Conservation (phyloP, 2,888 invertebrate species). For the Stenurella melanura region DNA sequence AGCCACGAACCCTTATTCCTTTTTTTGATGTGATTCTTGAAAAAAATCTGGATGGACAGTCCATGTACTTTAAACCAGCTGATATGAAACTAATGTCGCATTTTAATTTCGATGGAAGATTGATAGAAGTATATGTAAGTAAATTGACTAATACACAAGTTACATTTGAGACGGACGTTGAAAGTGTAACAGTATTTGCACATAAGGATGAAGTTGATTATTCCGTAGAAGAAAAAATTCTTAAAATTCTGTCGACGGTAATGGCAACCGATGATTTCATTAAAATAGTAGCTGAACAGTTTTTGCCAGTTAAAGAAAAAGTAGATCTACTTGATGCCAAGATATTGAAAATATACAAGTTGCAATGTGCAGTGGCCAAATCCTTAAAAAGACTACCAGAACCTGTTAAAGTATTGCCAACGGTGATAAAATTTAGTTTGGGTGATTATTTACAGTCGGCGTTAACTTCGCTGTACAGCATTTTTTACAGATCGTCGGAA, state of each 20-base stretch:
- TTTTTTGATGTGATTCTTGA: neutral
- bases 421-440: neutral
- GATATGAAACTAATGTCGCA: neutral
- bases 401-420: neutral
- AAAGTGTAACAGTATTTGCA: too few relatives aligned
- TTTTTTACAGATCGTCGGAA: neutral
- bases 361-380: neutral
- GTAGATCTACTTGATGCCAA: neutral
- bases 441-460: neutral
- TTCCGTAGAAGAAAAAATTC: neutral
- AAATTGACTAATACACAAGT: neutral
- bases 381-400: neutral
- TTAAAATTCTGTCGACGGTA: neutral
- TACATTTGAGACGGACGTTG: too few relatives aligned
- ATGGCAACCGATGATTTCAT: neutral
- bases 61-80: neutral
- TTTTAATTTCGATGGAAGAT: neutral
- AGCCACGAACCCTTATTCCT: neutral
- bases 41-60: neutral
- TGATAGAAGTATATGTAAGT: neutral
- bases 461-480: neutral
- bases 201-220: neutral
- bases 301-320: neutral
- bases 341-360: neutral
- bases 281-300: neutral